phyloP scores from a whole-genome alignment of 2,888 invertebrate genomes.

The Drosophila kokeensis region DNA sequence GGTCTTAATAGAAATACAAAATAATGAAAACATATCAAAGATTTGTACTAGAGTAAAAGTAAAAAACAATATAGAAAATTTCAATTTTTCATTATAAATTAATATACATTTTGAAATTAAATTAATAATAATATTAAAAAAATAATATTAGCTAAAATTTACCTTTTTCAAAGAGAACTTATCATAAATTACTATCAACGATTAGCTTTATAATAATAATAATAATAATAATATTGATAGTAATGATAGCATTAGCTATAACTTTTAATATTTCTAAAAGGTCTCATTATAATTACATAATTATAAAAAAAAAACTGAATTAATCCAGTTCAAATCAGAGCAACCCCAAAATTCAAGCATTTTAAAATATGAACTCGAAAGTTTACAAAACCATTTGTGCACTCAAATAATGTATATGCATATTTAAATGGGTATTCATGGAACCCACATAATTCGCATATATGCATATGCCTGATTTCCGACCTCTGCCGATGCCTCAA shows the following conservation, averaged over 20 bases:
- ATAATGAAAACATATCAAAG: neutral
- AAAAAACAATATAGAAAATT: no score
- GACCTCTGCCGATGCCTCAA: constrained; percentile 30
- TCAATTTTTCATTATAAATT: no score
- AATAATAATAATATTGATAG: neutral
- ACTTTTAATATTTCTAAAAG: rapidly evolving
- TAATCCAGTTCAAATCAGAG: neutral
- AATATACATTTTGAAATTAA: neutral
- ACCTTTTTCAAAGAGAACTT: neutral
- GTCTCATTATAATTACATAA: neutral
- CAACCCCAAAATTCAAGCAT: neutral
- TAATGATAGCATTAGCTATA: neutral
- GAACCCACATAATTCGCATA: constrained; percentile 16
- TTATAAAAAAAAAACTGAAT: no score
- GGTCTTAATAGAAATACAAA: neutral
- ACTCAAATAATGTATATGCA: neutral
- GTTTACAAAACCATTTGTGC: neutral
- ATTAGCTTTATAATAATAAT: no score
- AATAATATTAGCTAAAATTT: rapidly evolving
- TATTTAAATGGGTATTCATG: constrained; percentile 15
- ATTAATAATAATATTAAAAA: neutral
- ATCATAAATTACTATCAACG: no score
- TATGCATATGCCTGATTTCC: constrained; percentile 5
- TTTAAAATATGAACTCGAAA: neutral
- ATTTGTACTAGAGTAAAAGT: no score